Evolutionary conservation across 2,888 invertebrate genomes (phyloP), one percentile per base, ranked within the genome.

Genomic region (Schizotus pectinicornis): DNA sequence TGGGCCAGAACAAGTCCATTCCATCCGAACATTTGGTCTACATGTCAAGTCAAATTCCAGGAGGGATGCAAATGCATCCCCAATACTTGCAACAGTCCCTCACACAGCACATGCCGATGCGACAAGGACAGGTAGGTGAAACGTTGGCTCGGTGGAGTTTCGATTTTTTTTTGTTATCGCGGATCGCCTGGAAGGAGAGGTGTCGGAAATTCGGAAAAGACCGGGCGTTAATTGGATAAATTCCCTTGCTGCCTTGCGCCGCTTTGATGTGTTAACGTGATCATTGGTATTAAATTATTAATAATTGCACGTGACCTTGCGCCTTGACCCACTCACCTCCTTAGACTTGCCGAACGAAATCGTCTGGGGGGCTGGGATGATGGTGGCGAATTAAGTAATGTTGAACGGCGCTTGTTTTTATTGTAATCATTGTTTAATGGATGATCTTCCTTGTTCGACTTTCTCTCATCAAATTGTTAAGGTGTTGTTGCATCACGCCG

Each of bases 1-100:
- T 87, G 60, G 85, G 85, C 52, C 86, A 59, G 84, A 83, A 72
- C 71, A 83, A 74, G 78, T 81, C 71, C 75, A 81, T 78, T 51
- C 71, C 76, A 76, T 64, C 64, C 43, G 76, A 83, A 64, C 87
- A 86, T 68, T 85, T 86, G 77, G 85, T 86, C 63, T 88, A 86
- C 80, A 83, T 85, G 67, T 82, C 84, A 57, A 83, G 83, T 57
- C 85, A 85, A 69, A 70, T 84, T 64, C 81, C 82, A 62, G 82
- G 83, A 56, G 73, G 71, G 38, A 70, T 84, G 72, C 83, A 82
- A 68, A 81, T 82, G 64, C 84, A 52, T 33, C 74, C 72, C 9
- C 73, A 72, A 48, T 78, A 77, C 64, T 64, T 77, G 61, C 74
- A 70, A 62, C 68, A 76, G 73, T 52, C 77, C 71, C 42, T 81